Percentiles rank a stretch among this genome's conserved stretches.
Evolutionary conservation across 2,113 vertebrate species (phyloP).

Genomic region (Ptilonorhynchus violaceus): DNA sequence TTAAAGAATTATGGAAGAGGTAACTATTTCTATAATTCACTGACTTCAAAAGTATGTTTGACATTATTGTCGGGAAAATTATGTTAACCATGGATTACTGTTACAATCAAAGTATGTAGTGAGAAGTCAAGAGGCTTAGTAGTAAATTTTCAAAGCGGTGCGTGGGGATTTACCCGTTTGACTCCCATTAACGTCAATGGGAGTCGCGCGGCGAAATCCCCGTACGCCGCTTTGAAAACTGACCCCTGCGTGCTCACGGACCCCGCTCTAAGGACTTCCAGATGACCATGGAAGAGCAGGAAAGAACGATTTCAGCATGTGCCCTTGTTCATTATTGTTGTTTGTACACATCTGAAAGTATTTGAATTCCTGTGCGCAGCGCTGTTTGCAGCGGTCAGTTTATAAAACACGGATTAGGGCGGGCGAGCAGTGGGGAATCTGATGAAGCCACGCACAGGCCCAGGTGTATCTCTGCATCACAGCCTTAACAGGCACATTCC

Average conservation of each 20-base stretch:
- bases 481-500: neutral
- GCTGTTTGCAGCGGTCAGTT: neutral
- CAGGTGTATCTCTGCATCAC: neutral
- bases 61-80: conserved; percentile 76
- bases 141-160: conserved; percentile 70
- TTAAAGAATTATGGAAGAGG: conserved; percentile 69
- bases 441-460: rapidly evolving
- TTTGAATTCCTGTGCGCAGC: neutral
- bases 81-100: conserved; percentile 76
- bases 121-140: conserved; percentile 69
- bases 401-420: neutral
- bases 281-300: conserved; percentile 25
- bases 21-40: conserved; percentile 74
- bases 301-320: conserved; percentile 46
- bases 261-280: conserved; percentile 65
- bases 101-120: conserved; percentile 76
- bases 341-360: conserved; percentile 63
- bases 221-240: conserved; percentile 58
- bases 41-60: conserved; percentile 74
- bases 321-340: conserved; percentile 18
- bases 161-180: conserved; percentile 69
- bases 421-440: neutral
- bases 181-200: conserved; percentile 64
- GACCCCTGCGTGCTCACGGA: conserved; percentile 46
- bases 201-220: conserved; percentile 50